Percentiles rank a stretch among this genome's conserved stretches.
Evolutionary conservation across 2,888 invertebrate species (phyloP).

Genomic region (Diloba caeruleocephala): DNA sequence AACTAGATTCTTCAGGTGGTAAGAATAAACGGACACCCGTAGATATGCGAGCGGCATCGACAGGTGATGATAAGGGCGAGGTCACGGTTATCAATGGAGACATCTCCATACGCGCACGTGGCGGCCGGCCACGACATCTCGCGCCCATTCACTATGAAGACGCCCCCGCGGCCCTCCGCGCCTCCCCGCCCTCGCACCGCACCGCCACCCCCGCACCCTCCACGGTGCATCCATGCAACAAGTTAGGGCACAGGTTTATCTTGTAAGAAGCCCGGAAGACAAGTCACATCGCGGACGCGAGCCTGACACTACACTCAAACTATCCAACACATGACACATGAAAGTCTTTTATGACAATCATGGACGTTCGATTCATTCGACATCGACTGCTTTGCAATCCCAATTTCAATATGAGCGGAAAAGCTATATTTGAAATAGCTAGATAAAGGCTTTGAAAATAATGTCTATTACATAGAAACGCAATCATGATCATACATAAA

Average conservation of each 20-base stretch:
- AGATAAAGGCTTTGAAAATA: slow-evolving; percentile 22
- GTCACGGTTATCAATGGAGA: slow-evolving; percentile 87
- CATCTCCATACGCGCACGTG: slow-evolving; percentile 87
- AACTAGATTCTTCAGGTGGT: slow-evolving; percentile 10
- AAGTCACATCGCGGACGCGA: slow-evolving; percentile 55
- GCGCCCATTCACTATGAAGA: slow-evolving; percentile 89
- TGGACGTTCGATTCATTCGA: neutral
- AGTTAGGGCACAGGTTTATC: slow-evolving; percentile 83
- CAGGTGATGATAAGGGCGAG: slow-evolving; percentile 83
- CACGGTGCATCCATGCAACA: slow-evolving; percentile 88
- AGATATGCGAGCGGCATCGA: slow-evolving; percentile 71
- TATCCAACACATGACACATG: slow-evolving; percentile 8
- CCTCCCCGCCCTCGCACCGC: slow-evolving; percentile 60
- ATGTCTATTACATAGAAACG: slow-evolving; percentile 3
- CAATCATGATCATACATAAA: slow-evolving; percentile 10
- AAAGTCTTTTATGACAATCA: neutral
- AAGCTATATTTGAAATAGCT: neutral
- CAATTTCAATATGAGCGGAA: neutral
- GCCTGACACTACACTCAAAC: slow-evolving; percentile 23
- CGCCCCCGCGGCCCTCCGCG: slow-evolving; percentile 64
- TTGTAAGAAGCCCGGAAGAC: slow-evolving; percentile 80
- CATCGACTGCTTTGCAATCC: neutral
- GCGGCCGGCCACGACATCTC: slow-evolving; percentile 87
- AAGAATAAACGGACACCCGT: too few species aligned
- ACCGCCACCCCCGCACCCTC: slow-evolving; percentile 71